phyloP scores from a whole-genome alignment of 2,888 invertebrate genomes.

The Netelia fuscicornis region DNA sequence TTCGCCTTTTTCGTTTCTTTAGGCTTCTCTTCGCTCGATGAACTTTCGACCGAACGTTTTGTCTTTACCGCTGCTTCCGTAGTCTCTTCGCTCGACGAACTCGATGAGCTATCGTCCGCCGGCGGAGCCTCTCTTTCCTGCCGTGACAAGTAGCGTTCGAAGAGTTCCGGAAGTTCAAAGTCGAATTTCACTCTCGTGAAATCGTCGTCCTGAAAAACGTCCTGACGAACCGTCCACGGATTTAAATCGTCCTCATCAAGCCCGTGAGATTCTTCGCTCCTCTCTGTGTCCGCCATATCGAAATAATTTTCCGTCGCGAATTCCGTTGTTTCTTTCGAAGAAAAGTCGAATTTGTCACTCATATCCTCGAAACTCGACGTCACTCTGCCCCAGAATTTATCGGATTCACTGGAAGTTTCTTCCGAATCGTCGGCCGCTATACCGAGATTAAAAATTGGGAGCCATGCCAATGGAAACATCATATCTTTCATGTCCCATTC shows the following conservation, averaged over 20 bases:
- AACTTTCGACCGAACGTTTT: background rate
- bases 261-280: background rate
- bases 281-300: background rate
- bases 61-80: background rate
- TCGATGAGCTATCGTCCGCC: background rate
- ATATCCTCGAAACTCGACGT: background rate
- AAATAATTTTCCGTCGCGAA: background rate
- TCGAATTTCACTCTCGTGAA: background rate
- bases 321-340: background rate
- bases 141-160: background rate
- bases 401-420: background rate
- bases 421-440: background rate
- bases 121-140: background rate
- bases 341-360: background rate
- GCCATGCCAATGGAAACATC: constrained; percentile 9
- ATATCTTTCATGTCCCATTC: background rate
- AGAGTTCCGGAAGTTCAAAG: constrained; percentile 9
- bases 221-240: background rate
- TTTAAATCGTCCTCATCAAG: background rate
- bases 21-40: no score
- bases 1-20: background rate
- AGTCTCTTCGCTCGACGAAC: constrained; percentile 3
- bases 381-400: background rate
- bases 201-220: background rate
- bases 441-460: background rate